phyloP scores from a whole-genome alignment of 2,888 invertebrate species.

The Drosophila recens region DNA sequence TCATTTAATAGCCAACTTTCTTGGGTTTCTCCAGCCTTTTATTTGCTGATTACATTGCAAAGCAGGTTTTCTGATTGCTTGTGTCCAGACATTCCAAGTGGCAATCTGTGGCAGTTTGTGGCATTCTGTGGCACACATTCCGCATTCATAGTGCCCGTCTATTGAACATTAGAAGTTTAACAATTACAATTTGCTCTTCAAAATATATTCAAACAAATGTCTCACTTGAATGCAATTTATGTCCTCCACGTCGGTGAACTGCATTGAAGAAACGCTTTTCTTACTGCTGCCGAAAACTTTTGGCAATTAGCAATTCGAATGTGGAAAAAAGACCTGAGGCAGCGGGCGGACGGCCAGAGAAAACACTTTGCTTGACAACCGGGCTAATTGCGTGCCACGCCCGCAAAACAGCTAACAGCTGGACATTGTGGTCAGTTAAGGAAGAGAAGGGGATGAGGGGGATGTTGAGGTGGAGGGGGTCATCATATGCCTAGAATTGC shows the following conservation, averaged over 20 bases:
- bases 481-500: slow-evolving; percentile 7
- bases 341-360: slow-evolving; percentile 23
- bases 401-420: slow-evolving; percentile 35
- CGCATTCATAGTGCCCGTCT: slow-evolving; percentile 5
- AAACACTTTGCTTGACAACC: slow-evolving; percentile 75
- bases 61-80: background rate
- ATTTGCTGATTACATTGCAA: background rate
- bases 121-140: slow-evolving; percentile 1
- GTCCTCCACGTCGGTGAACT: slow-evolving; percentile 59
- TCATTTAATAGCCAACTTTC: background rate
- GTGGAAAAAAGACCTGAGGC: slow-evolving; percentile 46
- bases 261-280: slow-evolving; percentile 69
- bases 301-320: slow-evolving; percentile 80
- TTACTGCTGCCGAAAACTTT: slow-evolving; percentile 67
- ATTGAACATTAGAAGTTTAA: slow-evolving; percentile 29
- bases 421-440: slow-evolving; percentile 26
- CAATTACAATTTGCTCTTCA: slow-evolving; percentile 49
- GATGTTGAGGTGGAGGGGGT: background rate
- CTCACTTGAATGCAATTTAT: slow-evolving; percentile 66
- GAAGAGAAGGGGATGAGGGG: background rate
- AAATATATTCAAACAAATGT: slow-evolving; percentile 64
- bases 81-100: background rate
- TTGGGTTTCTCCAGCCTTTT: slow-evolving; percentile 1
- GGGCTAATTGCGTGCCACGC: slow-evolving; percentile 75
- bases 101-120: background rate